Evolutionary conservation across 2,113 vertebrate species (phyloP), one percentile per base, ranked within the genome.

Genomic region (Rhipidura dahli): DNA sequence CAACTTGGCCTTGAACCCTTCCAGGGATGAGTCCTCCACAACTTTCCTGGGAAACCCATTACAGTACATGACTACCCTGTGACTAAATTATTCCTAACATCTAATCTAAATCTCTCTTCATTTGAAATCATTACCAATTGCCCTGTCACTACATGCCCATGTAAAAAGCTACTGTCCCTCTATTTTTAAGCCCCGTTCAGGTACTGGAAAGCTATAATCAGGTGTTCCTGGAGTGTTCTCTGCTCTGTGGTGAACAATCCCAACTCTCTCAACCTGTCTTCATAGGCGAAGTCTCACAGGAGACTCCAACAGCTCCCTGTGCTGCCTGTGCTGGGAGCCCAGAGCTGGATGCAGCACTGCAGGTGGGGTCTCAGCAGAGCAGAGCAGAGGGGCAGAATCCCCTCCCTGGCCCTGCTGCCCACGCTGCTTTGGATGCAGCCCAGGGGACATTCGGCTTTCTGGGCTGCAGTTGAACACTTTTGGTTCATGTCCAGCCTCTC

Each of bases 401-500:
- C 30, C 87, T 89, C 47, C 28, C 39, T 66, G 10, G 12, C 19
- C 61, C 78, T 75, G 53, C 39, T 82, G 61, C 27, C 28, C 45
- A 27, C 3, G 0, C 9, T 60, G 42, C 31, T 51, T 9, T 51
- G 61, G 60, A 8, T 75, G 45, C 33, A 82, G 28, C 33, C 23
- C 45, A n/a, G 39, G 33, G 15, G 6, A n/a, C 0, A 0, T 0
- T 1, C 82, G 78, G 3, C 39, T 53, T 2, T 73, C 33, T 47
- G 45, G 27, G 15, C 3, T 66, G 60, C 3, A 2, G 6, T 4
- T 1, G 2, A 15, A 11, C 20, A 35, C 4, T 18, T 10, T 2
- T 9, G 12, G 20, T 3, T 54, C 39, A 19, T 30, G 33, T 45
- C 15, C 47, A 54, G 20, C 6, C 30, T 75, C 5, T 49, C n/a